Base-by-base conservation (phyloP, 2,113 vertebrate species). In the Hydrochoerus hydrochaeris region DNA sequence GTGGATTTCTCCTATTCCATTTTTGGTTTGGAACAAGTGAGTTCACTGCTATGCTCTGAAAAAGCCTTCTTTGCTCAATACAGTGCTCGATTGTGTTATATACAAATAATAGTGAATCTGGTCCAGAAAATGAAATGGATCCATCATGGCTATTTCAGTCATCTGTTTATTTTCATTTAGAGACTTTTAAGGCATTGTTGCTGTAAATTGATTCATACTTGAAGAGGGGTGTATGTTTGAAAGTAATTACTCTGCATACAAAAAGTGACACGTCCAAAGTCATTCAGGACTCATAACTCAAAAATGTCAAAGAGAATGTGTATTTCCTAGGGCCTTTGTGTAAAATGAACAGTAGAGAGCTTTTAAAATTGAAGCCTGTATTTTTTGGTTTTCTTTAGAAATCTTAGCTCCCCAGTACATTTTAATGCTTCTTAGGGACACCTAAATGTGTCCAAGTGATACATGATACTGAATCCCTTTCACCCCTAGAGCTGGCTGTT, bases 21-120 rank as follows among this genome's bases (percentile, higher is more conserved):
- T 96, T 97, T 97, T 96, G 96, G 96, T 71, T 85, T 95, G 88
- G 97, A 97, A 92, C 92, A 95, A 95, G 80, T 86, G 92, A 96
- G 82, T 90, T 80, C 95, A 82, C 38, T 49, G 46, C 88, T 77
- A 26, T 88, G 41, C 81, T 91, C 85, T 80, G 32, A 94, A 46
- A 95, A 96, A 91, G 71, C 35, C 80, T 92, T 60, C 91, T 93
- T 96, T 96, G 91, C 67, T 91, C 63, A 80, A 0, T 17, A 95
- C 90, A 97, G 87, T 83, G 81, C 88, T 87, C 24, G 63, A 83
- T 85, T 96, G 88, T 95, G 60, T 54, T 30, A 0, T 46, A 26
- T 38, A 69, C 84, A 75, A 78, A 87, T 32, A 28, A 49, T 24
- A 28, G 83, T 7, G 46, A 24, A 12, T 88, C 60, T 83, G 71